Evolutionary conservation across 30 jellyfish, hydroid and myxozoan genomes (phyloP).

Genomic region (Clytia hemisphaerica): DNA sequence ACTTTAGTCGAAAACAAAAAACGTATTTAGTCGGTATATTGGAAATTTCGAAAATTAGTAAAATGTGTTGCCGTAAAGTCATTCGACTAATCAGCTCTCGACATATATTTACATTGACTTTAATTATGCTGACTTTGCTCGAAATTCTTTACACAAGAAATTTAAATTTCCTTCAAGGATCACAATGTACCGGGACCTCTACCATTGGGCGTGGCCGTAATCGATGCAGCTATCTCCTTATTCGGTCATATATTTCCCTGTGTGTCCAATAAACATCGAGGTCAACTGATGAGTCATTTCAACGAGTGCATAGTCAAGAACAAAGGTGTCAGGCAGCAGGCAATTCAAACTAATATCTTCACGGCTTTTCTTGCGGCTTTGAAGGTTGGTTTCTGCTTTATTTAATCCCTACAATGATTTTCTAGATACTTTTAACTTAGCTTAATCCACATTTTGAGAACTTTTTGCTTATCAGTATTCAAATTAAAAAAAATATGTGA

Average conservation of each 20-base stretch:
- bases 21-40: too few relatives aligned
- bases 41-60: too few relatives aligned
- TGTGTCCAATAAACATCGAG: constrained; percentile 76
- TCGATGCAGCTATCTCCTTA: constrained; percentile 73
- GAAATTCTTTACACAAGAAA: too few relatives aligned
- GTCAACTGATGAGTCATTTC: constrained; percentile 87
- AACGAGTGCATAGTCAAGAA: constrained; percentile 81
- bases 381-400: constrained; percentile 78
- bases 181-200: constrained; percentile 94
- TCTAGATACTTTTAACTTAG: too few relatives aligned
- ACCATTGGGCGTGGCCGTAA: constrained; percentile 99
- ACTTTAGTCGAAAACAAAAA: too few relatives aligned
- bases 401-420: too few relatives aligned
- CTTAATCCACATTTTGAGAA: too few relatives aligned
- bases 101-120: too few relatives aligned
- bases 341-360: constrained; percentile 86
- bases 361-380: constrained; percentile 92
- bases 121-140: too few relatives aligned
- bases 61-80: too few relatives aligned
- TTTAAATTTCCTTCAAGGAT: constrained; percentile 21
- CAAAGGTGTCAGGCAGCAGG: constrained; percentile 95
- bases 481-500: neutral
- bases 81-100: too few relatives aligned
- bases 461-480: too few relatives aligned
- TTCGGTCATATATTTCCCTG: constrained; percentile 86